A percentile compares a stretch with the other conserved stretches of the same genome.
Evolutionary conservation across 2,113 vertebrate genomes (phyloP).

Genomic region (Prunella fulvescens): DNA sequence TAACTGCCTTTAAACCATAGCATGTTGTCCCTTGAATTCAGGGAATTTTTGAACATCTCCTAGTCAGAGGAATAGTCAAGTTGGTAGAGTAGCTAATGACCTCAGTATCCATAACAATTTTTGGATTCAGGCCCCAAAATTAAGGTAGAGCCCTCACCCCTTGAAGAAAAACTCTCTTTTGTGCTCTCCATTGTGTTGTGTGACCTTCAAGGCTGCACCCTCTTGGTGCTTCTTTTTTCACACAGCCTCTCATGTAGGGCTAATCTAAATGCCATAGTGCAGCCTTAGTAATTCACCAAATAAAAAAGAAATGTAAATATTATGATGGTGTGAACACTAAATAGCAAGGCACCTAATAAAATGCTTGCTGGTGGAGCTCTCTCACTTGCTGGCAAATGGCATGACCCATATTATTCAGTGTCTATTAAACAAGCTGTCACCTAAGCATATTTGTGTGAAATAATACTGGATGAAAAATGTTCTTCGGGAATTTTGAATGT

Average conservation of each 20-base stretch:
- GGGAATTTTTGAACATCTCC: neutral
- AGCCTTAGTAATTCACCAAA: neutral
- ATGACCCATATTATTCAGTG: slow-evolving; percentile 65
- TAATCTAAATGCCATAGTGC: neutral
- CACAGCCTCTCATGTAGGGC: neutral
- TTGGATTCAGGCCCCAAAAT: neutral
- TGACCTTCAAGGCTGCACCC: neutral
- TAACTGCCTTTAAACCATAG: neutral
- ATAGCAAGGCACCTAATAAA: neutral
- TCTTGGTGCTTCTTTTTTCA: neutral
- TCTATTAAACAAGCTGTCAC: slow-evolving; percentile 69
- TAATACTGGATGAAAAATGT: slow-evolving; percentile 38
- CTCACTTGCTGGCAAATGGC: slow-evolving; percentile 59
- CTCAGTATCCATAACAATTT: neutral
- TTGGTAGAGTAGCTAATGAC: neutral
- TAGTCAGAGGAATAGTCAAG: neutral
- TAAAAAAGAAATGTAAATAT: neutral
- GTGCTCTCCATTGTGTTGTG: neutral
- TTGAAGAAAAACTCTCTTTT: neutral
- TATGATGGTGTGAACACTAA: neutral
- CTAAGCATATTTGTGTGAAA: slow-evolving; percentile 56
- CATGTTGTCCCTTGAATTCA: neutral
- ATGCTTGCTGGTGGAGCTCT: slow-evolving; percentile 21
- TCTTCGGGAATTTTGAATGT: slow-evolving; percentile 24
- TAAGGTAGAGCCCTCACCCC: neutral